phyloP scores from a whole-genome alignment of 2,888 invertebrate genomes.

The Romanomermis culicivorax region DNA sequence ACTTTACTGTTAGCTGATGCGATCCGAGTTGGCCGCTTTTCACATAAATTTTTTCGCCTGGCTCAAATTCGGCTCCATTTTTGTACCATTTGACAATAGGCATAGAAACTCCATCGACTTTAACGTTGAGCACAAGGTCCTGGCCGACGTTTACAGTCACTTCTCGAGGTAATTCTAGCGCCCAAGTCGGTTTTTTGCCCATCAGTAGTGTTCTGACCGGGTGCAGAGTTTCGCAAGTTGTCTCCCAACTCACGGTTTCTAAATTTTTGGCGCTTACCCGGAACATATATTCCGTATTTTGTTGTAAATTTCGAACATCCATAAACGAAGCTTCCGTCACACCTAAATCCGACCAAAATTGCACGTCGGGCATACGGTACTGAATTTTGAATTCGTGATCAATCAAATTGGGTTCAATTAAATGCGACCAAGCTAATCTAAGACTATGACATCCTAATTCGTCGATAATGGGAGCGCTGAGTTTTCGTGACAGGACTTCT shows the following conservation, averaged over 20 bases:
- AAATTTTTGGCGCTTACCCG: slow-evolving; percentile 15
- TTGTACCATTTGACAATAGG: slow-evolving; percentile 11
- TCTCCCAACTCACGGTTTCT: slow-evolving; percentile 11
- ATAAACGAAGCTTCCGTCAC: slow-evolving; percentile 11
- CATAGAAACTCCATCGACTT: slow-evolving; percentile 11
- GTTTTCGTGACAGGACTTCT: neutral
- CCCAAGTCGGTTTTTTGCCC: slow-evolving; percentile 5
- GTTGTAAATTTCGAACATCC: slow-evolving; percentile 14
- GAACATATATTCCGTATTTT: slow-evolving; percentile 19
- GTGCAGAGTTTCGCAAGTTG: slow-evolving; percentile 1
- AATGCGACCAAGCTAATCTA: slow-evolving; percentile 4
- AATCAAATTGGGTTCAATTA: neutral
- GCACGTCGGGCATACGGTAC: slow-evolving; percentile 16
- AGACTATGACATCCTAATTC: slow-evolving; percentile 7
- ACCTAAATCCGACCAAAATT: slow-evolving; percentile 14
- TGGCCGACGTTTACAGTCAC: slow-evolving; percentile 12
- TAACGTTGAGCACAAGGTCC: slow-evolving; percentile 14
- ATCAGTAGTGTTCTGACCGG: slow-evolving; percentile 5
- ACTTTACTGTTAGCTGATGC: slow-evolving; percentile 23
- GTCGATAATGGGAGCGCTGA: slow-evolving; percentile 6
- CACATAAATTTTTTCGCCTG: slow-evolving; percentile 18
- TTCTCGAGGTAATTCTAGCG: neutral
- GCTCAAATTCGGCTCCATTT: slow-evolving; percentile 16
- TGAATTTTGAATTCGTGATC: slow-evolving; percentile 14
- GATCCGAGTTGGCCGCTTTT: slow-evolving; percentile 19